Conservation (phyloP, 2,797 vertebrate genomes). For the Apogon hyalosoma region DNA sequence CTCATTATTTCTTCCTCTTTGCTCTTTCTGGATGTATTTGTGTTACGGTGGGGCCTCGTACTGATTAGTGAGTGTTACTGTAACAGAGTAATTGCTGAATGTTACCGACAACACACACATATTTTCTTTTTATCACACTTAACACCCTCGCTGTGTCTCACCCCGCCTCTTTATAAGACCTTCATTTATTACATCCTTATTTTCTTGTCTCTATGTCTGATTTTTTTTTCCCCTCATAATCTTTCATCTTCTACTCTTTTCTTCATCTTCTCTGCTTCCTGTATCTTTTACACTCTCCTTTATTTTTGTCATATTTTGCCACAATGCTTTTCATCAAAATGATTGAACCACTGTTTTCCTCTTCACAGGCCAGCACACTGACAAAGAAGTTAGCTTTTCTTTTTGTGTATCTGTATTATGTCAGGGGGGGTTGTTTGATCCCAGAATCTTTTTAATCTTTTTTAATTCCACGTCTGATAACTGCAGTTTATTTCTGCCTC, state of each 20-base stretch:
- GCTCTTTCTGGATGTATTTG: constrained; percentile 38
- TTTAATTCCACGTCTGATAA: constrained; percentile 27
- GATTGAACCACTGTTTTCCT: constrained; percentile 44
- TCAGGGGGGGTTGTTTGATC: constrained; percentile 40
- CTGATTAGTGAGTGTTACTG: constrained; percentile 44
- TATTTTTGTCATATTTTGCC: constrained; percentile 36
- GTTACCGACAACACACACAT: constrained; percentile 26
- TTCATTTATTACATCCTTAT: constrained; percentile 43
- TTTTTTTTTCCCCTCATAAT: constrained; percentile 14
- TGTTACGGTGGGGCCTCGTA: constrained; percentile 25
- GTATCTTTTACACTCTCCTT: constrained; percentile 34
- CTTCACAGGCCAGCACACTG: constrained; percentile 24
- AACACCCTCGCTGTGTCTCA: constrained; percentile 50
- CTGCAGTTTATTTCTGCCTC: constrained; percentile 25
- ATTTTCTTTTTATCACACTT: constrained; percentile 44
- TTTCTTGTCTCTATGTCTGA: constrained; percentile 25
- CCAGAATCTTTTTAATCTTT: constrained; percentile 35
- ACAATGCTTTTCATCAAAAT: constrained; percentile 42
- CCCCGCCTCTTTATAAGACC: constrained; percentile 40
- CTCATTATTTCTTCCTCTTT: constrained; percentile 50
- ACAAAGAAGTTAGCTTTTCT: constrained; percentile 17
- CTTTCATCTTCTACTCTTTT: constrained; percentile 23
- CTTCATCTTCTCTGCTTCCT: constrained; percentile 18
- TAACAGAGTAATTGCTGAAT: constrained; percentile 46
- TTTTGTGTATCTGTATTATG: constrained; percentile 17